These are phyloP conservation scores for Spea bombifrons DNA, from an alignment of 2,113 vertebrate species.

Conservation along the genomic window DNA sequence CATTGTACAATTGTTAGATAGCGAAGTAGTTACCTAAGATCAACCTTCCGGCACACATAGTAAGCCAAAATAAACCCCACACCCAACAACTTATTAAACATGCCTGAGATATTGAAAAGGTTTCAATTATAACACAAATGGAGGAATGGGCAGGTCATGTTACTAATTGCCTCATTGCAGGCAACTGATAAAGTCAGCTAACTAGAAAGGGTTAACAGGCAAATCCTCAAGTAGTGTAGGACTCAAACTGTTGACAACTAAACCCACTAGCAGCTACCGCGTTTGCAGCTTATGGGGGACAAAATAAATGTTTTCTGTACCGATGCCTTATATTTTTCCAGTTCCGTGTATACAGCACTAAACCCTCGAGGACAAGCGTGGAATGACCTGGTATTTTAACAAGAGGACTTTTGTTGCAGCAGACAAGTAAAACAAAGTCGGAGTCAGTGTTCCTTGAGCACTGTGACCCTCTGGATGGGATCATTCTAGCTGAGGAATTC, in stretches of 20 bases:
- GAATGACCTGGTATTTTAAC: constrained; percentile 41
- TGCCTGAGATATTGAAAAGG: too few relatives aligned
- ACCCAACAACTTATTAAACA: too few relatives aligned
- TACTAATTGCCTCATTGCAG: neutral
- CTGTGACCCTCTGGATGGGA: constrained; percentile 37
- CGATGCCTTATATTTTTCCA: constrained; percentile 28
- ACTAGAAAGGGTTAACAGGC: neutral
- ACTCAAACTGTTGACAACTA: constrained; percentile 20
- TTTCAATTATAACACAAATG: too few relatives aligned
- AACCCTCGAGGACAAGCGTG: constrained; percentile 26
- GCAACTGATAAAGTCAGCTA: neutral
- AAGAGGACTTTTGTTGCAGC: constrained; percentile 39
- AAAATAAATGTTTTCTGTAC: constrained; percentile 10
- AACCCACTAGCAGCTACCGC: neutral
- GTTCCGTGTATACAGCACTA: constrained; percentile 26
- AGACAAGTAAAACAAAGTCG: constrained; percentile 32
- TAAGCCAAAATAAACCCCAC: too few relatives aligned
- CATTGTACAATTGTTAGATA: too few relatives aligned
- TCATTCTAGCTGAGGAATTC: constrained; percentile 24
- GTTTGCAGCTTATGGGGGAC: constrained; percentile 8
- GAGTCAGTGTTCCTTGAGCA: constrained; percentile 21
- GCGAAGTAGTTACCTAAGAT: too few relatives aligned
- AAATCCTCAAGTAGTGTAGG: neutral
- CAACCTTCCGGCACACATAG: too few relatives aligned
- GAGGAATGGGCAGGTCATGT: too few relatives aligned